Percentiles rank a stretch among this genome's conserved stretches.
Conservation (phyloP, 2,888 invertebrate genomes). For the Cerastis leucographa region DNA sequence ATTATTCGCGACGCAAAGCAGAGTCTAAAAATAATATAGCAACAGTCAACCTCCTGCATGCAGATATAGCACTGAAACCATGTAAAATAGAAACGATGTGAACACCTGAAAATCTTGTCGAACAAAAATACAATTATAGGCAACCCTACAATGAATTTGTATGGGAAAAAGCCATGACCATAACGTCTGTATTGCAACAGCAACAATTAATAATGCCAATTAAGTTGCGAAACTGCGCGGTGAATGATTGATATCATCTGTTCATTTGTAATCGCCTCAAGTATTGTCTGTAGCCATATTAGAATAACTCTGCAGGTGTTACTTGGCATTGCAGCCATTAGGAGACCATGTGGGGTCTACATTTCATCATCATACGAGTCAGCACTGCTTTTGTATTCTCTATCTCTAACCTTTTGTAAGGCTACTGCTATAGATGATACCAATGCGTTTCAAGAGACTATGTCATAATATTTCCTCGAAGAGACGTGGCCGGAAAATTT, state of each 20-base stretch:
- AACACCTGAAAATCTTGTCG: not conserved
- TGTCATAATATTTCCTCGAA: slow-evolving; percentile 30
- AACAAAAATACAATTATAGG: slow-evolving; percentile 18
- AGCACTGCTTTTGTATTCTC: slow-evolving; percentile 31
- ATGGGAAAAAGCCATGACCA: slow-evolving; percentile 59
- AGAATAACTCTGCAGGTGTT: slow-evolving; percentile 60
- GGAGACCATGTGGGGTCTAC: slow-evolving; percentile 52
- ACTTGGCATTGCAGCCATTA: slow-evolving; percentile 48
- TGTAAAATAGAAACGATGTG: not conserved
- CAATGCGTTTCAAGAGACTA: not conserved
- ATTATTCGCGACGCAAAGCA: not conserved
- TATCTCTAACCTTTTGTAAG: slow-evolving; percentile 21
- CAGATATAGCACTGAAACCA: not conserved
- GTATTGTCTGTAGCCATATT: slow-evolving; percentile 63
- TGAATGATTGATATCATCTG: slow-evolving; percentile 66
- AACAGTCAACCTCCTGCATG: not conserved
- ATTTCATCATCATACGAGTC: slow-evolving; percentile 59
- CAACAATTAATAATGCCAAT: slow-evolving; percentile 68
- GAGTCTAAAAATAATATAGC: not conserved
- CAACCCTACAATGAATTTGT: slow-evolving; percentile 27
- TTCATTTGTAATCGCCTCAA: slow-evolving; percentile 63
- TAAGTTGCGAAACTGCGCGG: slow-evolving; percentile 68
- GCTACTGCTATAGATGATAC: slow-evolving; percentile 24
- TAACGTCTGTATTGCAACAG: slow-evolving; percentile 64
- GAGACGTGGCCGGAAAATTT: not conserved